Conservation (phyloP, 1,140 invertebrate genomes). For the Zaprionus lachaisei region DNA sequence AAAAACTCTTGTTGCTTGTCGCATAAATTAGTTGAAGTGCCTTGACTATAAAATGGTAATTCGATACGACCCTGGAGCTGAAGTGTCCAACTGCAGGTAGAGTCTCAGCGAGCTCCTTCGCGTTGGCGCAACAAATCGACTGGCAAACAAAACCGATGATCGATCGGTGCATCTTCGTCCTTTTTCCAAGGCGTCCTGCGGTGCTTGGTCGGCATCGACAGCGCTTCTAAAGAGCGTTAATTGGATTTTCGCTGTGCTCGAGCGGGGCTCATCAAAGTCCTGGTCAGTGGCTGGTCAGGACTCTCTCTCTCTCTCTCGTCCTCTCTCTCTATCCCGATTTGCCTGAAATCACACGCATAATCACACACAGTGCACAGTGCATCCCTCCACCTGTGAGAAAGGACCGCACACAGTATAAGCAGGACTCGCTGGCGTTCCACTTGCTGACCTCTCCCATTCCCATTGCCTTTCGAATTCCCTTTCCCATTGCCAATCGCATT, state of each 20-base stretch:
- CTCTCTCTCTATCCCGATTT: constrained; percentile 22
- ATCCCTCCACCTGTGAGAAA: constrained; percentile 63
- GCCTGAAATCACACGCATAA: constrained; percentile 57
- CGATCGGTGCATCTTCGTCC: constrained; percentile 39
- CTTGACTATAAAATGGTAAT: constrained; percentile 62
- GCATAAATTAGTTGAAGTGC: constrained; percentile 57
- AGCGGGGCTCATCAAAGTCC: constrained; percentile 61
- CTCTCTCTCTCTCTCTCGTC: constrained; percentile 4
- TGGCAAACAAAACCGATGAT: constrained; percentile 56
- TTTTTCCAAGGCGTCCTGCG: constrained; percentile 23
- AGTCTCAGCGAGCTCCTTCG: constrained; percentile 11
- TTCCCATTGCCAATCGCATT: constrained; percentile 37
- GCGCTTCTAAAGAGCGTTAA: constrained; percentile 59
- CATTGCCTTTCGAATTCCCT: constrained; percentile 12
- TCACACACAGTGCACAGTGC: constrained; percentile 15
- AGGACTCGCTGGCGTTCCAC: constrained; percentile 52
- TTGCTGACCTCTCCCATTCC: constrained; percentile 61
- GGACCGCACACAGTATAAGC: constrained; percentile 68
- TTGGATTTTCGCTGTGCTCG: constrained; percentile 64
- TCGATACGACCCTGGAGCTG: constrained; percentile 70
- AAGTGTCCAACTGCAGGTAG: constrained; percentile 58
- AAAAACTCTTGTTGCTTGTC: constrained; percentile 34
- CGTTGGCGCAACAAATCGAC: constrained; percentile 68
- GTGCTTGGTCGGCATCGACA: constrained; percentile 20
- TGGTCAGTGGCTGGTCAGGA: constrained; percentile 52